Base-by-base conservation (phyloP, 2,888 invertebrate genomes). In the Phyllotreta striolata region DNA sequence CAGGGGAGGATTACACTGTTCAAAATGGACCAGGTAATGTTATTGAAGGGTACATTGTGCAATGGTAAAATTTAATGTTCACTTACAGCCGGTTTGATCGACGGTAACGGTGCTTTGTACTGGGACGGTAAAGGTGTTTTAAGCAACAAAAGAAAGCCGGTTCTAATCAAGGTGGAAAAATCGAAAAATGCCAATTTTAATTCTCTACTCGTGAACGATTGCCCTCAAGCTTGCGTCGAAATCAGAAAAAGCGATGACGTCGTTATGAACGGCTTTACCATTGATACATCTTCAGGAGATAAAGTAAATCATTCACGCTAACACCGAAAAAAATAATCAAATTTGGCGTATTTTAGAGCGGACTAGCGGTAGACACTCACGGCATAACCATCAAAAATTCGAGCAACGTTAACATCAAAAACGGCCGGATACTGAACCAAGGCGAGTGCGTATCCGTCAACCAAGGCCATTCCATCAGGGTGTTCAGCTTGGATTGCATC, bases 101-200 rank as follows among this genome's bases (percentile, higher is more conserved):
- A 49, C 51, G 58, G 58, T 39, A 34, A 49, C 9, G 58, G 58
- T 0, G 51, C 24, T 24, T 24, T 49, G 6, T 59, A 59, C 35
- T 59, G 58, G 58, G 58, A 59, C 7, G 58, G 58, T 7, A 34
- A 51, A 24, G 58, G 58, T 3, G 14, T 41, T 4, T 34, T 34
- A 4, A 35, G 58, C 9, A 43, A 10, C 3, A 44, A 2, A 6
- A 59, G 51, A 34, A 59, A 59, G 51, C 58, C 58, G 7, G 35
- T 59, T 3, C n/a, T 59, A 10, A 8, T 59, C 3, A 49, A 59
- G 35, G 41, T 59, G 13, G 12, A 40, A 13, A 5, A 10, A n/a
- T 24, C 51, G 6, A 6, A 37, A 35, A 12, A 51, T 6, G 35
- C n/a, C 35, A 6, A 1, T 5, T 12, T 59, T 1, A 3, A 10